phyloP scores from a whole-genome alignment of 2,113 vertebrate genomes.

The Platanista minor region DNA sequence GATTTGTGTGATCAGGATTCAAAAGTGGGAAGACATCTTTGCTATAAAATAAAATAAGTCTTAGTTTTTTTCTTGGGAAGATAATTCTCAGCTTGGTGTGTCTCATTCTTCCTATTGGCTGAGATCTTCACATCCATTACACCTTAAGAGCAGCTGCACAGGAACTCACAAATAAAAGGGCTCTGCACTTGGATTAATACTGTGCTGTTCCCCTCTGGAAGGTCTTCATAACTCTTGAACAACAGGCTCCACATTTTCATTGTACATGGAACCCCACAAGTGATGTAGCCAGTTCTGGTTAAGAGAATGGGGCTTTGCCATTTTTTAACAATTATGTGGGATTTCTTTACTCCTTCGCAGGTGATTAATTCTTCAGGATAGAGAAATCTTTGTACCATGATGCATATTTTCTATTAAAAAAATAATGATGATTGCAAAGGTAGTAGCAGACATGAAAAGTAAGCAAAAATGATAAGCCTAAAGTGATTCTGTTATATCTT shows the following conservation, averaged over 20 bases:
- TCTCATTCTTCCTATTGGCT: neutral
- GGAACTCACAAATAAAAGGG: neutral
- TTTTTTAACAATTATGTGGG: neutral
- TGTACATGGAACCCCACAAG: neutral
- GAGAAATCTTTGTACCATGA: neutral
- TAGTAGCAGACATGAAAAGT: neutral
- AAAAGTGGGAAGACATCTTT: neutral
- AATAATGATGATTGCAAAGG: neutral
- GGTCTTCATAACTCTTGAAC: neutral
- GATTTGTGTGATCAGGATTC: neutral
- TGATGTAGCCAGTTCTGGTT: neutral
- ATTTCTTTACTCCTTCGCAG: neutral
- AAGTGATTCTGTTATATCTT: neutral
- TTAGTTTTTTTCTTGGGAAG: neutral
- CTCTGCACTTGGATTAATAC: neutral
- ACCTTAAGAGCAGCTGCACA: neutral
- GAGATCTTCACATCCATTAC: neutral
- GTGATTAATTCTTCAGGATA: conserved; percentile 6
- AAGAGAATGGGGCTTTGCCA: neutral
- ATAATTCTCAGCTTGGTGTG: neutral
- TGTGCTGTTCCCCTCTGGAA: neutral
- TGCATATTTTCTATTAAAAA: neutral
- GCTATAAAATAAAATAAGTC: neutral
- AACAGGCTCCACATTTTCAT: neutral
- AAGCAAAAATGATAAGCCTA: neutral